Base-by-base conservation (phyloP, 2,797 vertebrate species). In the Sylvilagus floridanus region DNA sequence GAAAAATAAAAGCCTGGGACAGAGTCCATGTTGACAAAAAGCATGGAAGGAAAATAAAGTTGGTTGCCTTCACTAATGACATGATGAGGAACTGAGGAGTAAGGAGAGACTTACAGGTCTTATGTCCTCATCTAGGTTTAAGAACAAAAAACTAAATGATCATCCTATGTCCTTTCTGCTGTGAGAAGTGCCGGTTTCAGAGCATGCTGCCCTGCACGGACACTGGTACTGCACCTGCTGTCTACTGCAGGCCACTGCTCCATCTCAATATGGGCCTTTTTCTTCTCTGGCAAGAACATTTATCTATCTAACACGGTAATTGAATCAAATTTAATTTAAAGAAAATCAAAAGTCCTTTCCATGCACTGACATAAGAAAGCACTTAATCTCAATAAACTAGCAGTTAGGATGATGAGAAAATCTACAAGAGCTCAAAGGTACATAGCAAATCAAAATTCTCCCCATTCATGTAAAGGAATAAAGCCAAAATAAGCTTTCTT, bases 261-360 rank as follows among this genome's bases (percentile, higher is more conserved):
- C 94, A 95, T 96, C 90, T 35, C 9, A 9, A 62, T 2, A 14
- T 71, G 9, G 81, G 63, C 24, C 84, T 96, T 96, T 96, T 96
- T 96, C 95, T 96, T 95, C 96, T 96, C 95, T 95, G 3, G 92
- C 75, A 96, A 98, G 96, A 97, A 93, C 95, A 97, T 97, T 97
- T 96, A 97, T 98, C 97, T 98, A 96, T 95, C 97, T 98, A 97
- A 98, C 87, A 93, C 93, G 96, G 97, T 97, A 97, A 98, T 96
- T 98, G 97, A 98, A 97, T 98, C 96, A 98, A 97, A 98, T 98
- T 97, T 98, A 98, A 98, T 98, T 98, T 98, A 97, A 98, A 97
- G 93, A 97, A 98, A 98, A 98, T 97, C 97, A 98, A 97, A 98
- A 97, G 95, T 97, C 93, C 94, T 98, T 98, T 98, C 97, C 94